Conservation (phyloP, 2,113 vertebrate species). For the Lamprotornis superbus region DNA sequence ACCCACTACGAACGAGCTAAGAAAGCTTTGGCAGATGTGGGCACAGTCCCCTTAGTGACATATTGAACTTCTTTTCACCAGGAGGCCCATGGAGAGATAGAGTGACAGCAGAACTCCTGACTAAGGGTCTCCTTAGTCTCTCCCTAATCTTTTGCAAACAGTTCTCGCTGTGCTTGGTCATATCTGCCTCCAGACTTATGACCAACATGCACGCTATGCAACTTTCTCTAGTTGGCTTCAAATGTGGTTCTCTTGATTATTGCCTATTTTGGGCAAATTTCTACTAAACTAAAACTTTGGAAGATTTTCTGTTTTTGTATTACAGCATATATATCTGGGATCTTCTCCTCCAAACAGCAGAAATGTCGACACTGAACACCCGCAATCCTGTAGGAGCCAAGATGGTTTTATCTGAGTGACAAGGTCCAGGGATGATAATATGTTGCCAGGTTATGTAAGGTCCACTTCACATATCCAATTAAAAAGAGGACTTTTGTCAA, state of each 20-base stretch:
- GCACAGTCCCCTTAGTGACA: background rate
- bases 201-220: background rate
- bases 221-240: background rate
- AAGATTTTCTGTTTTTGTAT: background rate
- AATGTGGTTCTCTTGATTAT: background rate
- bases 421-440: conserved; percentile 35
- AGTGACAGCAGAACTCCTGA: background rate
- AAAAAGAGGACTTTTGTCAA: conserved; percentile 48
- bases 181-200: background rate
- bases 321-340: background rate
- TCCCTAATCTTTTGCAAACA: background rate
- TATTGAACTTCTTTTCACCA: background rate
- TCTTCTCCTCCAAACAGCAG: background rate
- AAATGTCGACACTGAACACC: conserved; percentile 1
- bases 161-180: background rate
- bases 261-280: conserved; percentile 9
- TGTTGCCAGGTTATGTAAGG: conserved; percentile 38
- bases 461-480: conserved; percentile 45
- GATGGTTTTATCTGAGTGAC: conserved; percentile 40
- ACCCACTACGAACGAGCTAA: accelerated
- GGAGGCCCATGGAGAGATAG: background rate
- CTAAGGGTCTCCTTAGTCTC: background rate
- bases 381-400: background rate
- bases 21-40: background rate
- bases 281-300: background rate